Evolutionary conservation across 1,140 invertebrate genomes (phyloP), one percentile per base, ranked within the genome.

Genomic region (Panulirus ornatus): DNA sequence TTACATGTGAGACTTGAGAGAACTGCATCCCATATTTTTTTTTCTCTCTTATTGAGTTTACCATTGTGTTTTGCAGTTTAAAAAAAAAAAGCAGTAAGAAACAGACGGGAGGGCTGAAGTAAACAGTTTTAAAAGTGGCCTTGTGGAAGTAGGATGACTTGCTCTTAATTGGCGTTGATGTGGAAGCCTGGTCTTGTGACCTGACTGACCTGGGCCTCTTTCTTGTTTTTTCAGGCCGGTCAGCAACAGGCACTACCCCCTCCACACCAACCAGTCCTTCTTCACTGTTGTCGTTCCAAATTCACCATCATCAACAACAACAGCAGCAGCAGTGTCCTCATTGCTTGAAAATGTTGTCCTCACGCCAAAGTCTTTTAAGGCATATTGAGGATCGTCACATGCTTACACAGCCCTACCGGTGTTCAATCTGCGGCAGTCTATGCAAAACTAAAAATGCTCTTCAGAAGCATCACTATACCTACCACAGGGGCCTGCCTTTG

Each of bases 371-470:
- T 42, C 92, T 95, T 3, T 94, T 95, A 92, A 94, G 95, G 82
- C 95, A 95, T 90, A 93, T 95, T 92, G 94, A 94, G 27, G 95
- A 95, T 92, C 95, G 94, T 38, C 94, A 95, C 88, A 92, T 92
- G 70, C 92, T 93, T 75, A 93, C 93, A 27, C 92, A 93, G 89
- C 93, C 93, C 66, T 94, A 93, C 90, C 93, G 93, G 85, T 94
- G 93, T 82, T 90, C 87, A 54, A 93, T 93, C 54, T 94, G 93
- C 86, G 92, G 92, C 71, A 93, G 92, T 40, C 92, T 91, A 70
- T 93, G 93, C 91, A 92, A 93, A 82, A 94, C 93, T 40, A 93
- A 93, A 86, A 94, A 94, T 81, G 93, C 93, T 82, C 79, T 93
- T 38, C 92, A 93, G 70, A 93, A 93, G 63, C 93, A 94, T 83